Evolutionary conservation across 2,888 invertebrate species (phyloP).

Genomic region (Amphipyra tragopoginis): DNA sequence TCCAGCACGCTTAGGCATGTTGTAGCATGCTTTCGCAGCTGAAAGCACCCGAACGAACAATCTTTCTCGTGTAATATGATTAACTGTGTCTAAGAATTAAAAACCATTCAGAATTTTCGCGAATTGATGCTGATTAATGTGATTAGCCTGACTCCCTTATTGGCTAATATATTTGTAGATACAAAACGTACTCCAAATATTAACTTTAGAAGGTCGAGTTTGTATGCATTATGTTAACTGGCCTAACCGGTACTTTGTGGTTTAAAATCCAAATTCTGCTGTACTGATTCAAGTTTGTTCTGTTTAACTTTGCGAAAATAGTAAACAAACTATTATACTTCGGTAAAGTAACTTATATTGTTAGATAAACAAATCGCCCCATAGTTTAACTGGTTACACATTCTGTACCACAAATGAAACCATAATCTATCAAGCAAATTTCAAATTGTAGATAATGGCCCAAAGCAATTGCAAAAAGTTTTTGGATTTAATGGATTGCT

Average conservation of each 20-base stretch:
- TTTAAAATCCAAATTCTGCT: slow-evolving; percentile 32
- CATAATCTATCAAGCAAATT: neutral
- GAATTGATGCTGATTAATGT: too few species aligned
- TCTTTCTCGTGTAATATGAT: too few species aligned
- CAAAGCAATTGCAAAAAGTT: neutral
- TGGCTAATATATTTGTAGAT: neutral
- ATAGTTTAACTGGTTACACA: slow-evolving; percentile 17
- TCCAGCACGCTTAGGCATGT: too few species aligned
- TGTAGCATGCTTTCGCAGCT: too few species aligned
- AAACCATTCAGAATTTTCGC: too few species aligned
- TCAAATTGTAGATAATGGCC: too few species aligned
- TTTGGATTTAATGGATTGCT: slow-evolving; percentile 14
- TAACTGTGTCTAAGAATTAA: too few species aligned
- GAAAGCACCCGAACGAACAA: too few species aligned
- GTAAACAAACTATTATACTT: slow-evolving; percentile 46
- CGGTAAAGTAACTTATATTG: slow-evolving; percentile 27
- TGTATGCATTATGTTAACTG: slow-evolving; percentile 24
- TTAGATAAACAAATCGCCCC: slow-evolving; percentile 33
- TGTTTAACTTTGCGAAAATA: slow-evolving; percentile 39
- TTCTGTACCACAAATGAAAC: slow-evolving; percentile 25
- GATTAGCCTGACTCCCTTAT: too few species aligned
- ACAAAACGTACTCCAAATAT: slow-evolving; percentile 29
- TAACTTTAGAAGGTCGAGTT: slow-evolving; percentile 15
- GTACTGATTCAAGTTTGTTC: slow-evolving; percentile 23
- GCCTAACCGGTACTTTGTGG: slow-evolving; percentile 36